These are phyloP conservation scores for Sthenelais limicola DNA, from an alignment of 2,888 invertebrate genomes.

Conservation along the genomic window DNA sequence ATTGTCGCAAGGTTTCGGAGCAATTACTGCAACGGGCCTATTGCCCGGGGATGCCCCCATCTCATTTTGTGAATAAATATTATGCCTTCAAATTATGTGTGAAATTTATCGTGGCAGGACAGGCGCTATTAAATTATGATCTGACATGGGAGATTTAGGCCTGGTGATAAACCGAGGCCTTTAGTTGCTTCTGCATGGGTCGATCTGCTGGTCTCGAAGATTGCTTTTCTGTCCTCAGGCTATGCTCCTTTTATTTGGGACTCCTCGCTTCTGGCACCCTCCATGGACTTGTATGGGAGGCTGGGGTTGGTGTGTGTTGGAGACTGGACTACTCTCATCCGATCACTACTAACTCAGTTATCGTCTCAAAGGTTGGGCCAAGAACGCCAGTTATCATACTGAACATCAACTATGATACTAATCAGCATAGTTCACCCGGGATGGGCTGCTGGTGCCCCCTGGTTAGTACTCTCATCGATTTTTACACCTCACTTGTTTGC, in stretches of 20 bases:
- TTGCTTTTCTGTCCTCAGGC: slow-evolving; percentile 29
- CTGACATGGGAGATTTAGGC: slow-evolving; percentile 2
- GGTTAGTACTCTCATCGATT: slow-evolving; percentile 14
- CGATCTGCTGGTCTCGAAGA: slow-evolving; percentile 8
- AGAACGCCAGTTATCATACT: slow-evolving; percentile 34
- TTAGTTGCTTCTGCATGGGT: no score
- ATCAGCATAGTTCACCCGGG: slow-evolving; percentile 7
- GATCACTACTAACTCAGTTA: slow-evolving; percentile 35
- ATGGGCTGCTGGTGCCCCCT: background rate
- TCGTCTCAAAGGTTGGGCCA: slow-evolving; percentile 22
- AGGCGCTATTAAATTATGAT: slow-evolving; percentile 37
- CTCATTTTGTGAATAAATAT: slow-evolving; percentile 40
- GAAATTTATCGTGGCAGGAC: slow-evolving; percentile 41
- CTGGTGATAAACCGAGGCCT: background rate
- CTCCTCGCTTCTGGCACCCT: background rate
- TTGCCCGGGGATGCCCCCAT: slow-evolving; percentile 6
- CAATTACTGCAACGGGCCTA: no score
- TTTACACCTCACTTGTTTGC: slow-evolving; percentile 24
- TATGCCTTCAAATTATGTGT: slow-evolving; percentile 44
- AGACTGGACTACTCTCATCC: background rate
- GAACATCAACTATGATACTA: slow-evolving; percentile 36
- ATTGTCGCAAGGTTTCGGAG: background rate
- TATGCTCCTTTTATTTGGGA: background rate
- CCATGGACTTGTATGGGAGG: slow-evolving; percentile 13
- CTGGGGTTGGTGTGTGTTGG: background rate